phyloP scores from a whole-genome alignment of 2,888 invertebrate species.

The Clepsis dumicolana region DNA sequence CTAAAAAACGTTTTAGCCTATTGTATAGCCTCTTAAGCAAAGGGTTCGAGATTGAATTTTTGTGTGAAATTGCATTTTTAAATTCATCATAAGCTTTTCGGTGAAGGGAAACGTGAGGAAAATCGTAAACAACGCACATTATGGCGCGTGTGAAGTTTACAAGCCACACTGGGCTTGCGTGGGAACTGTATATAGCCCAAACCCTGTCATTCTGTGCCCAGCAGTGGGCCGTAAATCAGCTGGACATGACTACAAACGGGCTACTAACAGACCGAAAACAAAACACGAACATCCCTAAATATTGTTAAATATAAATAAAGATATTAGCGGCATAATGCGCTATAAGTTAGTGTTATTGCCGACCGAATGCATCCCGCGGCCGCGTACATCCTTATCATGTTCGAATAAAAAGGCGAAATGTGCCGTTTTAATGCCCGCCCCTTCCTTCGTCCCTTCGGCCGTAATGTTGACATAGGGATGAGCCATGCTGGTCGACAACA shows the following conservation, averaged over 20 bases:
- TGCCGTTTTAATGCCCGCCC: conserved; percentile 67
- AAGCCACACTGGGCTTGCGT: no score
- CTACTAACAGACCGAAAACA: not conserved
- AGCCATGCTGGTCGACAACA: conserved; percentile 15
- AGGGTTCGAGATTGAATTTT: no score
- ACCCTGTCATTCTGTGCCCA: no score
- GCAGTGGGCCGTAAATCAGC: no score
- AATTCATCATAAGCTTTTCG: no score
- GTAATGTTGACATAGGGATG: conserved; percentile 55
- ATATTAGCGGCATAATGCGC: conserved; percentile 45
- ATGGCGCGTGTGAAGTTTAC: no score
- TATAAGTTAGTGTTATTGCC: conserved; percentile 50
- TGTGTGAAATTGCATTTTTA: no score
- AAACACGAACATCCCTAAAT: conserved; percentile 12
- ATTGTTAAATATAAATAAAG: conserved; percentile 23
- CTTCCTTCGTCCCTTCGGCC: conserved; percentile 63
- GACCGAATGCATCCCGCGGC: conserved; percentile 54
- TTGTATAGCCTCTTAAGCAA: no score
- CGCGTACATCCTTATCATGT: conserved; percentile 65
- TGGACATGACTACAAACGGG: not conserved
- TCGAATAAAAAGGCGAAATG: conserved; percentile 68
- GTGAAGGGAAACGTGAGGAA: no score
- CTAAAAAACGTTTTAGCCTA: no score
- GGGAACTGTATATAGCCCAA: no score
- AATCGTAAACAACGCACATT: no score